Percentiles rank a stretch among this genome's conserved stretches.
Conservation (phyloP, 2,797 vertebrate genomes). For the Sebastes umbrosus region DNA sequence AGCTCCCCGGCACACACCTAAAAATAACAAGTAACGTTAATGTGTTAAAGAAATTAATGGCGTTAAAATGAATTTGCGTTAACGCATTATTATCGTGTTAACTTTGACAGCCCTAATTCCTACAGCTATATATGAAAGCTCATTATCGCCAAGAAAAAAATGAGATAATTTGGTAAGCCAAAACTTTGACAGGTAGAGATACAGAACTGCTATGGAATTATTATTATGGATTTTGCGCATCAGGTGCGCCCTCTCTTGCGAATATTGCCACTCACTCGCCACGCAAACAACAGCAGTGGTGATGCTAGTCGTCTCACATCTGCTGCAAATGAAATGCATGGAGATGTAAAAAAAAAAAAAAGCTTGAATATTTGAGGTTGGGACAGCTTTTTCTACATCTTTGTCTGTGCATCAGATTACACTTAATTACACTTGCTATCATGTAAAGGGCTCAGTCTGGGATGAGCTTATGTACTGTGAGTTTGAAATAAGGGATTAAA, state of each 20-base stretch:
- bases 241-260: conserved; percentile 1
- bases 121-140: not conserved
- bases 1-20: too few relatives aligned
- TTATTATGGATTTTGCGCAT: conserved; percentile 45
- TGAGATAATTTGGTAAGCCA: not conserved
- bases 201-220: not conserved
- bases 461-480: conserved; percentile 20
- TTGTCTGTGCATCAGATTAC: conserved; percentile 42
- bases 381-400: conserved; percentile 13
- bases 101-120: not conserved
- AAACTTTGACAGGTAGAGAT: not conserved
- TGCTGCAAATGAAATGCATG: conserved; percentile 14
- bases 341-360: not conserved
- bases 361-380: not conserved
- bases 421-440: conserved; percentile 18
- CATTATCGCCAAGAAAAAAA: not conserved
- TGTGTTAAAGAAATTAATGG: too few relatives aligned
- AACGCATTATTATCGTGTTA: too few relatives aligned
- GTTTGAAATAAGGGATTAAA: conserved; percentile 49
- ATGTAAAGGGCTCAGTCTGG: conserved; percentile 27
- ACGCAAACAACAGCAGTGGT: not conserved
- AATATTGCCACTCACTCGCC: not conserved
- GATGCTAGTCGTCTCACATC: not conserved
- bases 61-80: too few relatives aligned
- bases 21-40: too few relatives aligned